Conservation (phyloP, 2,888 invertebrate species). For the Strigamia maritima region DNA sequence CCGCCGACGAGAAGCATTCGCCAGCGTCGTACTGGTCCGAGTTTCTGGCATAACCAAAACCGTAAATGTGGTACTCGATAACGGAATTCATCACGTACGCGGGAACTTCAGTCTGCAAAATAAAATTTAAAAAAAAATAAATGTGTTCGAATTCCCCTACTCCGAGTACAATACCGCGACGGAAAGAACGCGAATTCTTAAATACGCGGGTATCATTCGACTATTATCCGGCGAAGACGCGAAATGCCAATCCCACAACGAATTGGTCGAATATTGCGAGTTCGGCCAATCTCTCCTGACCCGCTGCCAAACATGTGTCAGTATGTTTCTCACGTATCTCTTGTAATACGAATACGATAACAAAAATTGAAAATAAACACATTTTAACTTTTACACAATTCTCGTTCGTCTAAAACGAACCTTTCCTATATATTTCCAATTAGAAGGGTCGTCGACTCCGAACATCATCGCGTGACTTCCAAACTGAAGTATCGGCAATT, state of each 20-base stretch:
- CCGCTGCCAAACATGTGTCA: background rate
- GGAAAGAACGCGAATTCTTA: background rate
- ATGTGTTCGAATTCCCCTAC: too few species aligned
- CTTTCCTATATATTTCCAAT: background rate
- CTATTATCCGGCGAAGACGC: background rate
- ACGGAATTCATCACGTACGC: background rate
- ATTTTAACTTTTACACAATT: too few species aligned
- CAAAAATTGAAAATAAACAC: background rate
- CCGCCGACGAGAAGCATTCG: background rate
- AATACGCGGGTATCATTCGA: background rate
- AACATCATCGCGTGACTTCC: background rate
- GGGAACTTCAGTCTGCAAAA: too few species aligned
- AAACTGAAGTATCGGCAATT: background rate
- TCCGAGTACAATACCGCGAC: too few species aligned
- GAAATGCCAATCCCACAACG: background rate
- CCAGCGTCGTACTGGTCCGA: background rate
- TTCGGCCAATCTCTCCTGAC: background rate
- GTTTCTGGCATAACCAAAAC: background rate
- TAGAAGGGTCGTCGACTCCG: background rate
- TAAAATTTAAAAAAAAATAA: background rate
- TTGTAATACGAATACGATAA: background rate
- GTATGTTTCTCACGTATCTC: background rate
- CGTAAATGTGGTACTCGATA: background rate
- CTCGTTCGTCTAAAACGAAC: background rate
- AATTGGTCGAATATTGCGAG: background rate